Conservation (phyloP, 23 tunicate species). For the Ascidia mentula region DNA sequence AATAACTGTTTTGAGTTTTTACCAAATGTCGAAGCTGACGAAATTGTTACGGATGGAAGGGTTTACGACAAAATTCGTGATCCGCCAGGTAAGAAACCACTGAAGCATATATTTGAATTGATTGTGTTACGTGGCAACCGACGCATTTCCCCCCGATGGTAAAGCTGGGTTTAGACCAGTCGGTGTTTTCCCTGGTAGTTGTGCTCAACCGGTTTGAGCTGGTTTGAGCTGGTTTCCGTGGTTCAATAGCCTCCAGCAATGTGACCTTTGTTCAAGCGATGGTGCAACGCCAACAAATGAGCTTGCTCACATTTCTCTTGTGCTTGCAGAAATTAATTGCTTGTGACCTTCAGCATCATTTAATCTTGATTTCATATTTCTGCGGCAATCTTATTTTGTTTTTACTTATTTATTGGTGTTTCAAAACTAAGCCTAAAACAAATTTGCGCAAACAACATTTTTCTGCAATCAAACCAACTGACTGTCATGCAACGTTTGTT, state of each 20-base stretch:
- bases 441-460: too few species aligned
- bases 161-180: not conserved
- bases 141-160: not conserved
- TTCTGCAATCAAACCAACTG: too few species aligned
- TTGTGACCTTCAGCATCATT: not conserved
- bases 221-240: not conserved
- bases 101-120: not conserved
- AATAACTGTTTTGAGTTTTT: too few species aligned
- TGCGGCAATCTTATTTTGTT: too few species aligned
- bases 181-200: not conserved
- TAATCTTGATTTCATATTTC: too few species aligned
- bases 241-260: not conserved
- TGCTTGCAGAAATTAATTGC: not conserved
- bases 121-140: not conserved
- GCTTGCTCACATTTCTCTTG: too few species aligned
- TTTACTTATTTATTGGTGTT: too few species aligned
- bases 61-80: not conserved
- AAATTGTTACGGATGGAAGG: not conserved
- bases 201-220: not conserved
- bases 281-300: not conserved
- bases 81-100: not conserved
- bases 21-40: not conserved
- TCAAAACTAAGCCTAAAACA: too few species aligned
- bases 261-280: not conserved
- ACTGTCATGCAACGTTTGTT: too few species aligned